Conservation (phyloP, 2,797 vertebrate genomes). For the Prionace glauca region DNA sequence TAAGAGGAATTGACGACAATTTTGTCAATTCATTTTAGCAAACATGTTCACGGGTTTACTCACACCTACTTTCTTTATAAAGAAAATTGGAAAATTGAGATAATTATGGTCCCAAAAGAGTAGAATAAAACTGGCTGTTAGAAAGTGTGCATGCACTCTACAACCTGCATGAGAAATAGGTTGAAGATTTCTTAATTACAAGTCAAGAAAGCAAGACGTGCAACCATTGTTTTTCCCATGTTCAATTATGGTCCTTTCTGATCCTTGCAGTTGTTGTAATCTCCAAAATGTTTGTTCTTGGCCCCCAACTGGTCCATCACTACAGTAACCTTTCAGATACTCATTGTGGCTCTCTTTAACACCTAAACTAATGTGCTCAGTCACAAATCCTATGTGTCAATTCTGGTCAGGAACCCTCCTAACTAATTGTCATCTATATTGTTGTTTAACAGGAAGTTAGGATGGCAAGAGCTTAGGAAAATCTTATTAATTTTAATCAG, state of each 20-base stretch:
- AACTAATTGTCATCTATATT: constrained; percentile 1
- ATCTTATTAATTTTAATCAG: constrained; percentile 10
- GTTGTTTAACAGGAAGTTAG: constrained; percentile 29
- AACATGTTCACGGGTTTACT: neutral
- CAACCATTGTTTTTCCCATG: neutral
- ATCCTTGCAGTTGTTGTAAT: neutral
- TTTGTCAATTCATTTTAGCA: neutral
- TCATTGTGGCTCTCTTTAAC: neutral
- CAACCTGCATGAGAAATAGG: neutral
- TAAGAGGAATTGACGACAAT: neutral
- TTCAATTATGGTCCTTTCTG: neutral
- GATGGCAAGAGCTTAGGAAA: neutral
- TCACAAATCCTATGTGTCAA: constrained; percentile 16
- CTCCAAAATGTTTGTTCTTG: neutral
- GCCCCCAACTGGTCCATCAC: neutral
- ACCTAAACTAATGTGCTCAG: neutral
- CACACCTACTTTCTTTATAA: neutral
- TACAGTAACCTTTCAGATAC: neutral
- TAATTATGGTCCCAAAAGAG: neutral
- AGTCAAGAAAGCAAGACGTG: neutral
- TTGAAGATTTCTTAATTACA: neutral
- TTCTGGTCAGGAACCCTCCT: neutral
- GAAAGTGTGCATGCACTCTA: neutral
- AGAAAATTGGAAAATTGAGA: neutral
- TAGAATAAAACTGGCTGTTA: neutral